Base-by-base conservation (phyloP, 2,797 vertebrate genomes). In the Phylloscopus collybita region DNA sequence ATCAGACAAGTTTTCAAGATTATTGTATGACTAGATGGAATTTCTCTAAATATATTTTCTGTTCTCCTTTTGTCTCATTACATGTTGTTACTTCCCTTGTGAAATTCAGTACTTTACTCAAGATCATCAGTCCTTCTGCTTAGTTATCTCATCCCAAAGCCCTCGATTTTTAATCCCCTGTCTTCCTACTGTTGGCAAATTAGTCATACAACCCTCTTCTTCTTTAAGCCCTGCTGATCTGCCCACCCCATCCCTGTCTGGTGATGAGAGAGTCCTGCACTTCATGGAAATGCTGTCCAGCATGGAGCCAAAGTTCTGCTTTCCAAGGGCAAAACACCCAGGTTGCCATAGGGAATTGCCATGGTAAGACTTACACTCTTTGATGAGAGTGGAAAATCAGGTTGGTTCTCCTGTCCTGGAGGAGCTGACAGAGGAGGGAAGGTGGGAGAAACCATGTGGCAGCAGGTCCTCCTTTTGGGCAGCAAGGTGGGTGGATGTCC, bases 131-230 rank as follows among this genome's bases (percentile, higher is more conserved):
- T 74, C 45, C n/a, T 70, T 81, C 65, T 79, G 22, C 16, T 83
- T 69, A 59, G 59, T 65, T 56, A 49, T 54, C 40, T 75, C 34
- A 40, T 51, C 32, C 29, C 44, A 90, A 92, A 93, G 9, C 16
- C 57, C 86, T 84, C 79, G 59, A 70, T 72, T 84, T 93, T 91
- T 82, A 95, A 82, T 94, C 17, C 36, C 5, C 54, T 42, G 53
- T 51, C n/a, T 73, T 86, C 72, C 53, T 30, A 62, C 19, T 21
- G 26, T 23, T 84, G 21, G 57, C 14, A 91, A 66, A 81, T 79
- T 9, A 80, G 25, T 26, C 22, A 2, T 32, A n/a, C 3, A 66
- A 49, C 29, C 61, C 44, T 51, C 25, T 51, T 49, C 15, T 73
- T 64, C 49, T 60, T 51, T 67, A 59, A 96, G 0, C 13, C 36